phyloP scores from a whole-genome alignment of 2,797 vertebrate species.

The Phrynocephalus vlangalii region DNA sequence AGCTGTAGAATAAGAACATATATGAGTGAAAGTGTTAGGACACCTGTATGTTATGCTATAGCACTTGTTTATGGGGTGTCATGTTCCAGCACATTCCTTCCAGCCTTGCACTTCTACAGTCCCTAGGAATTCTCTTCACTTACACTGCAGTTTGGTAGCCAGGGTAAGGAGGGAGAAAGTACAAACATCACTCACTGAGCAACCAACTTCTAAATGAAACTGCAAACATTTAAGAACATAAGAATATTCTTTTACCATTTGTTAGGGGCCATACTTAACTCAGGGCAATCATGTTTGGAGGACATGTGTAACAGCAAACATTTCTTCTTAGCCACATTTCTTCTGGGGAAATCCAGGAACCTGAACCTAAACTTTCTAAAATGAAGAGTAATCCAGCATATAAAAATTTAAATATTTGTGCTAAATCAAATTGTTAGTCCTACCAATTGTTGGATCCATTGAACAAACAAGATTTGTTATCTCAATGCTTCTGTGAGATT shows the following conservation, averaged over 20 bases:
- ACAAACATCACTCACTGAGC: not conserved
- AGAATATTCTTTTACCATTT: not conserved
- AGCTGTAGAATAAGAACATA: not conserved
- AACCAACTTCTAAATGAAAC: not conserved
- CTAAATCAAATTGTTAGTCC: no score
- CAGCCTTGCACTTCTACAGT: not conserved
- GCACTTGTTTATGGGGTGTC: not conserved
- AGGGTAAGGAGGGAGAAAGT: not conserved
- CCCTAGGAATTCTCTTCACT: not conserved
- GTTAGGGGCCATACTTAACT: not conserved
- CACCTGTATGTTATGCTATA: not conserved
- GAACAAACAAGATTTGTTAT: no score
- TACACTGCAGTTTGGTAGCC: not conserved
- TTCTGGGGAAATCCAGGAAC: not conserved
- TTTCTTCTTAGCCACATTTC: not conserved
- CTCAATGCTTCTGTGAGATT: no score
- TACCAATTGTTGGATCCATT: no score
- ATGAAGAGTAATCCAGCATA: not conserved
- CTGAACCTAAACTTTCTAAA: not conserved
- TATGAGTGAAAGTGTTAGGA: not conserved
- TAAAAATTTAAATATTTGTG: constrained; percentile 22
- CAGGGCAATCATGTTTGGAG: not conserved
- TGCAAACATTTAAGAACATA: not conserved
- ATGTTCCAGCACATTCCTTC: not conserved
- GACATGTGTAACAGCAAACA: not conserved